Evolutionary conservation across 2,797 vertebrate species (phyloP), one percentile per base, ranked within the genome.

Genomic region (Gymnoscopelus braueri): DNA sequence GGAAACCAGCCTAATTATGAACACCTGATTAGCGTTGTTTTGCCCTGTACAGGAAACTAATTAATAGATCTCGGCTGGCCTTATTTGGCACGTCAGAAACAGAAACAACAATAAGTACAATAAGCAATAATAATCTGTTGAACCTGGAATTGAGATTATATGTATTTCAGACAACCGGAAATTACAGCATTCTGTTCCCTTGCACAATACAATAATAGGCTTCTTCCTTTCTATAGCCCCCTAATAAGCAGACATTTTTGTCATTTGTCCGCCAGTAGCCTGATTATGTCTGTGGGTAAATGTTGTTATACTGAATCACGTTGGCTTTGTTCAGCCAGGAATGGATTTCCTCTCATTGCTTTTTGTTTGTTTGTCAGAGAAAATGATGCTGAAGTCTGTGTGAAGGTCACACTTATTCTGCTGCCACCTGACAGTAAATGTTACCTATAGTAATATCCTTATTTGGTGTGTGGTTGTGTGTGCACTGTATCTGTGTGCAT

Each of bases 361-460:
- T n/a, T n/a, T n/a, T 77, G 68, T 73, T 78, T 77, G 58, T 79
- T 78, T 85, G 60, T 72, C 65, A 58, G 61, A 77, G 65, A 72
- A 81, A 73, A 75, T 78, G 77, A 53, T 80, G 82, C 82, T 79
- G 72, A 0, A 67, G 74, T 78, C 12, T 32, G 61, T 8, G 67
- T 3, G 71, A 89, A 86, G 85, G 87, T 86, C 80, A 83, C 24
- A 4, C 59, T 89, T 84, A 83, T 71, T 74, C 75, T 79, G 82
- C 81, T 62, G 26, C 67, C 71, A 77, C 53, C 64, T 76, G 78
- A 78, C 81, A 82, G 77, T 61, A 82, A 79, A 79, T 74, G 79
- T 75, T 82, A 72, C 77, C 57, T 67, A 63, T 83, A 79, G 67
- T 77, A 74, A 81, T 82, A 67, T 65, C 24, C 44, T 35, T 54